phyloP scores from a whole-genome alignment of 2,888 invertebrate genomes.

The Panopea generosa region DNA sequence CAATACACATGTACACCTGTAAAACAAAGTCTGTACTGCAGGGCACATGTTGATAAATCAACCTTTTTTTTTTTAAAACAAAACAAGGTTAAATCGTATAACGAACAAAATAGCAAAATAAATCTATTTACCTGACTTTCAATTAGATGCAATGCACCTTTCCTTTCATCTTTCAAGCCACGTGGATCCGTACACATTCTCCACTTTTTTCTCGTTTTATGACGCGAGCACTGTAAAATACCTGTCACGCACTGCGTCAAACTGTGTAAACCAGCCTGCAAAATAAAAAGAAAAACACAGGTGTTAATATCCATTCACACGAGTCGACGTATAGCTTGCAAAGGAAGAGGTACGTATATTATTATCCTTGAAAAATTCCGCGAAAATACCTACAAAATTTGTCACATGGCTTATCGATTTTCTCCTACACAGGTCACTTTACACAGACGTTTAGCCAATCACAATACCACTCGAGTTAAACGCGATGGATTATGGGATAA shows the following conservation, averaged over 20 bases:
- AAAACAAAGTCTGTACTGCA: too few relatives aligned
- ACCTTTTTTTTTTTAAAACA: too few relatives aligned
- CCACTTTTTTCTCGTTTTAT: too few relatives aligned
- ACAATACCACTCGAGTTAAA: too few relatives aligned
- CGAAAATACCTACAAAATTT: slow-evolving; percentile 21
- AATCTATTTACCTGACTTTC: too few relatives aligned
- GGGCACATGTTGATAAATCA: too few relatives aligned
- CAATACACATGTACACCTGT: too few relatives aligned
- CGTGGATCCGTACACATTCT: background rate
- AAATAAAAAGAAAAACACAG: slow-evolving; percentile 17
- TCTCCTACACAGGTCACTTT: background rate
- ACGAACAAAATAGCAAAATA: too few relatives aligned
- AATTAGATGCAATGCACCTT: slow-evolving; percentile 7
- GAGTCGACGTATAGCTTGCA: background rate
- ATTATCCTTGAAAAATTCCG: slow-evolving; percentile 36
- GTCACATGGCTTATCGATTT: slow-evolving; percentile 6
- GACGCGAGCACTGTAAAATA: slow-evolving; percentile 4
- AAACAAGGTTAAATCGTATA: too few relatives aligned
- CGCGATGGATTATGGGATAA: too few relatives aligned
- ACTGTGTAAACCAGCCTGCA: slow-evolving; percentile 11
- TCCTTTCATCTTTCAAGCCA: slow-evolving; percentile 10
- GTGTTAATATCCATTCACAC: slow-evolving; percentile 15
- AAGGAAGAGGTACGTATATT: too few relatives aligned
- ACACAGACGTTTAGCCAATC: slow-evolving; percentile 2
- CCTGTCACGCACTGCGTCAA: slow-evolving; percentile 30